phyloP scores from a whole-genome alignment of 2,113 vertebrate genomes.

The Oncorhynchus mykiss region DNA sequence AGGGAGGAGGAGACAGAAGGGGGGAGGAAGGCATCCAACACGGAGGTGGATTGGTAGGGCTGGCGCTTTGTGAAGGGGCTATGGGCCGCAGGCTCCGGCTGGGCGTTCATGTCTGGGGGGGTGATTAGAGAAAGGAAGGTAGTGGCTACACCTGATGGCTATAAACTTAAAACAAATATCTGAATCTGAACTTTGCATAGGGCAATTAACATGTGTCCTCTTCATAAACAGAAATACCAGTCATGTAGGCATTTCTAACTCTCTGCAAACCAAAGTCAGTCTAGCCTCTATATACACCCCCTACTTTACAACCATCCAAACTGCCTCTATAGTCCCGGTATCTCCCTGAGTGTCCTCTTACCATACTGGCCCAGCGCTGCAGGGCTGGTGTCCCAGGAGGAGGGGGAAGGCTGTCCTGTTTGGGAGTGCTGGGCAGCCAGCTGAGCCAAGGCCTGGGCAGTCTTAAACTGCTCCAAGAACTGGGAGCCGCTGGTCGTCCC shows the following conservation, averaged over 20 bases:
- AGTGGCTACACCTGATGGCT: too few species aligned
- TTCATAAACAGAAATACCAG: too few species aligned
- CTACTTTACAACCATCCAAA: too few species aligned
- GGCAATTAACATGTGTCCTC: not conserved
- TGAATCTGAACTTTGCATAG: not conserved
- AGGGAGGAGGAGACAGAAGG: slow-evolving; percentile 65
- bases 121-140: not conserved
- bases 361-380: slow-evolving; percentile 88
- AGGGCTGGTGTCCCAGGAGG: slow-evolving; percentile 88
- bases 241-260: too few species aligned
- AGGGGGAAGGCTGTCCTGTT: slow-evolving; percentile 77
- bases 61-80: slow-evolving; percentile 90
- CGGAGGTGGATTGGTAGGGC: slow-evolving; percentile 83
- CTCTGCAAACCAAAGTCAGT: too few species aligned
- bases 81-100: slow-evolving; percentile 81
- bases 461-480: slow-evolving; percentile 98
- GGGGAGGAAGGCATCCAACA: slow-evolving; percentile 90
- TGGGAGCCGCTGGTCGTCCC: slow-evolving; percentile 90
- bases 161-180: not conserved
- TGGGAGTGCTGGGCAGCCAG: slow-evolving; percentile 90
- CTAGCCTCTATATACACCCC: too few species aligned
- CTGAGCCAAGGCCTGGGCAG: slow-evolving; percentile 93
- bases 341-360: slow-evolving; percentile 62
- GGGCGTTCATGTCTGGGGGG: slow-evolving; percentile 84
- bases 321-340: too few species aligned